Evolutionary conservation across 2,797 vertebrate genomes (phyloP), one percentile per base, ranked within the genome.

Genomic region (Danio choprae): DNA sequence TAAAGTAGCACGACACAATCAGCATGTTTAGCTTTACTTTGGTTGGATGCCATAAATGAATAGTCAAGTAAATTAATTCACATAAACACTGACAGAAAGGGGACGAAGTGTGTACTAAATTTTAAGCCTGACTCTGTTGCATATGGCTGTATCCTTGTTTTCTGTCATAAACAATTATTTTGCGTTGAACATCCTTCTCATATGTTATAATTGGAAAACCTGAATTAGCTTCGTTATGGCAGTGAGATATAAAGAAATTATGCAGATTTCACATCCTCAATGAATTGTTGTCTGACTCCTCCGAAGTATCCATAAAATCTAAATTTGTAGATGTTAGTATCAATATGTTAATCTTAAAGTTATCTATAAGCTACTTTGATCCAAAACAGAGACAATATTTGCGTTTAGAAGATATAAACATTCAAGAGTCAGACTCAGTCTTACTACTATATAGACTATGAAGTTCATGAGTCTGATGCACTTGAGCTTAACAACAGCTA

Each of bases 21-120:
- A 79, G 83, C 71, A 63, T 77, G 81, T 74, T 77, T 59, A 81
- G 44, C 60, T 77, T 59, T 62, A 64, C 59, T 81, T 83, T 50
- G 63, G 68, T 80, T 73, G 58, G 77, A 84, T 67, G 77, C 84
- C 69, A 67, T 84, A 84, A 84, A 84, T 81, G 78, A 84, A 81
- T 84, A 85, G 84, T 88, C 83, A 83, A 85, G 79, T 84, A 82
- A 87, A 88, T 85, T 64, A 86, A 87, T 88, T 87, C 29, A 29
- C 29, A 29, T 29, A 85, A 84, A 81, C 82, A 77, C 74, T 84
- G 82, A 86, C 80, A 82, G 85, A 87, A 87, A 77, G 70, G 82
- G 73, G 69, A 71, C 84, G 84, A 68, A 64, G 73, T 58, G 62
- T 81, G 71, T 59, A 77, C 62, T 84, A 81, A 87, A 68, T 81